Evolutionary conservation across 1,140 invertebrate species (phyloP), one percentile per base, ranked within the genome.

Genomic region (Drosophila pallidifrons): DNA sequence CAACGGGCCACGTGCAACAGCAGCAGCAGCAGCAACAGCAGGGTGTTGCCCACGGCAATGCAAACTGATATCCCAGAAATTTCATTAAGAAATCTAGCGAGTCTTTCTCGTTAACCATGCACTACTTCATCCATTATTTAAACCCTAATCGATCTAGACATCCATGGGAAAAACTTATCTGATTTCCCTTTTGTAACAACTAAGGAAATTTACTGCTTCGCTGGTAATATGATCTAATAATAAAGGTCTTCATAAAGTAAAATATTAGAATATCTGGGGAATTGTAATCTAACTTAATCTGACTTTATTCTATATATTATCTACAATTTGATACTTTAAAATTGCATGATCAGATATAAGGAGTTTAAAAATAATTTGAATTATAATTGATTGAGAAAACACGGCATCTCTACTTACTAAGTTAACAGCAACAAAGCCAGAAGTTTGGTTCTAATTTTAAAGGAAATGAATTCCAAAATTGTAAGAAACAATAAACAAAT

Each of bases 61-160:
- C 46, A 38, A 74, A 60, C 71, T 61, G 65, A 74, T 69, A 69
- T 30, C 41, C 13, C 32, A 43, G 35, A 41, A 63, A 74, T 68
- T 68, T 69, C 49, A 54, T 73, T 67, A 67, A 45, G 46, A 46
- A 43, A 61, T 69, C 65, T 51, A 25, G 20, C 13, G 51, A 5
- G 16, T 5, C 16, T 20, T 32, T 51, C 64, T 54, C 71, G 41
- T 60, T 68, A 55, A 15, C 16, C 65, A n/a, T 25, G 32, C 20
- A 52, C 61, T 35, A 52, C 10, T 1, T 69, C 65, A 68, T 60
- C 7, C 43, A 69, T 74, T 70, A 63, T 63, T 58, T 43, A 4
- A 25, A 58, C 32, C 51, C 16, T 59, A 61, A 74, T 68, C 71
- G 65, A 75, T 75, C 59, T 47, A 13, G 41, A 51, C 55, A 54